Conservation (phyloP, 2,113 vertebrate species). For the Hemichromis elongatus region DNA sequence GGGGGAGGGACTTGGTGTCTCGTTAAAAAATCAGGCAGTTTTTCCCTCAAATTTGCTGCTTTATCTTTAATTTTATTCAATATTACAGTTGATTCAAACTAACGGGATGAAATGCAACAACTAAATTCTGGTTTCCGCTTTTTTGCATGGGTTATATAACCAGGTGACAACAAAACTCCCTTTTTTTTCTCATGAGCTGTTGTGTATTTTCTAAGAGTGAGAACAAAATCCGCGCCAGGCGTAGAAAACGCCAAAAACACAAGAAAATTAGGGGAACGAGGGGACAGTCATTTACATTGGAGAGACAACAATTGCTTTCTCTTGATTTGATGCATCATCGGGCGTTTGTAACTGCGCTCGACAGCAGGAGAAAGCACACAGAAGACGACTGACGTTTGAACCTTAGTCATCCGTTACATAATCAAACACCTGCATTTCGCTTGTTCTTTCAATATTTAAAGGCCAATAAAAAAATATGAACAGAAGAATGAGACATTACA, state of each 20-base stretch:
- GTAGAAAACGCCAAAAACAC: neutral
- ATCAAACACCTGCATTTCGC: conserved; percentile 37
- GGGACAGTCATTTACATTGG: neutral
- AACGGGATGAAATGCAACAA: neutral
- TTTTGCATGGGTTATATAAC: neutral
- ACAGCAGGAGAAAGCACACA: conserved; percentile 43
- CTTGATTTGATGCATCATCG: neutral
- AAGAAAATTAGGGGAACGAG: neutral
- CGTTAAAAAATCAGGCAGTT: neutral
- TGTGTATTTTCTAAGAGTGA: neutral
- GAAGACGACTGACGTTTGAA: conserved; percentile 25
- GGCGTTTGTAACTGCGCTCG: neutral
- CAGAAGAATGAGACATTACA: neutral
- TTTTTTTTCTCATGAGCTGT: neutral
- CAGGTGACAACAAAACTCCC: neutral
- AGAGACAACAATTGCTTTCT: neutral
- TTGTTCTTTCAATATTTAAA: neutral
- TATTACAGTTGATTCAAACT: neutral
- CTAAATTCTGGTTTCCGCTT: neutral
- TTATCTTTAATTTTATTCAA: neutral
- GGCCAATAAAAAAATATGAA: neutral
- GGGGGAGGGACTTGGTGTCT: neutral
- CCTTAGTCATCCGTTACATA: conserved; percentile 32
- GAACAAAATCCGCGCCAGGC: neutral
- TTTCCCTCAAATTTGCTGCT: neutral